A percentile compares a stretch with the other conserved stretches of the same genome.
Conservation (phyloP, 64 coral and sea anemone species). For the Stichodactyla helianthus region DNA sequence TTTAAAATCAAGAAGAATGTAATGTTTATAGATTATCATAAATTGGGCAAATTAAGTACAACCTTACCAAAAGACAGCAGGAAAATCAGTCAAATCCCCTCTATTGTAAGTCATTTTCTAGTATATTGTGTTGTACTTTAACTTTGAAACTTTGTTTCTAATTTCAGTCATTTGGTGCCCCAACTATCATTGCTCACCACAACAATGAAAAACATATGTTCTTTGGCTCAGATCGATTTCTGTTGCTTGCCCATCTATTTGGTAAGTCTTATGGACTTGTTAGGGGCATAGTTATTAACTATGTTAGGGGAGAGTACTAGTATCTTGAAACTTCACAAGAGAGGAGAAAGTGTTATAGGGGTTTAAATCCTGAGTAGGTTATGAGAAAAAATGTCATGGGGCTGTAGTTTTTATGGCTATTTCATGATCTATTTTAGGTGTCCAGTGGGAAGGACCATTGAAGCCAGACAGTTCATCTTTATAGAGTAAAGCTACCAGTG, state of each 20-base stretch:
- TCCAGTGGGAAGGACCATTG: background rate
- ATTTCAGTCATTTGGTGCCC: slow-evolving; percentile 80
- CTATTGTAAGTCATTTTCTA: background rate
- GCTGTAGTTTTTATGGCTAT: background rate
- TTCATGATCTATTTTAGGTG: background rate
- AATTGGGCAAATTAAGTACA: no score
- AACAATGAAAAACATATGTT: slow-evolving; percentile 66
- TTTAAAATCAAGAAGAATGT: no score
- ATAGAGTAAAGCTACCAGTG: background rate
- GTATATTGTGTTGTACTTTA: background rate
- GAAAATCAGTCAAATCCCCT: background rate
- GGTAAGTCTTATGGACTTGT: slow-evolving; percentile 40
- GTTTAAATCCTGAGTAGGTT: no score
- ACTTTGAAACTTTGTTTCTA: background rate
- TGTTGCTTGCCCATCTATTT: slow-evolving; percentile 55
- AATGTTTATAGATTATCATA: no score
- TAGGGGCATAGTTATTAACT: no score
- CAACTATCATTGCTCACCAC: slow-evolving; percentile 61
- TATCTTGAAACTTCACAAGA: no score
- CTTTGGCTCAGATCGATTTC: slow-evolving; percentile 83
- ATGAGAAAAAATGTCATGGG: no score
- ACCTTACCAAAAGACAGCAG: no score
- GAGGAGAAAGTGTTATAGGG: no score
- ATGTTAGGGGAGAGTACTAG: no score
- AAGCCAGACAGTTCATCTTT: background rate